A percentile compares a stretch with the other conserved stretches of the same genome.
Conservation (phyloP, 2,888 invertebrate species). For the Ceriagrion tenellum region DNA sequence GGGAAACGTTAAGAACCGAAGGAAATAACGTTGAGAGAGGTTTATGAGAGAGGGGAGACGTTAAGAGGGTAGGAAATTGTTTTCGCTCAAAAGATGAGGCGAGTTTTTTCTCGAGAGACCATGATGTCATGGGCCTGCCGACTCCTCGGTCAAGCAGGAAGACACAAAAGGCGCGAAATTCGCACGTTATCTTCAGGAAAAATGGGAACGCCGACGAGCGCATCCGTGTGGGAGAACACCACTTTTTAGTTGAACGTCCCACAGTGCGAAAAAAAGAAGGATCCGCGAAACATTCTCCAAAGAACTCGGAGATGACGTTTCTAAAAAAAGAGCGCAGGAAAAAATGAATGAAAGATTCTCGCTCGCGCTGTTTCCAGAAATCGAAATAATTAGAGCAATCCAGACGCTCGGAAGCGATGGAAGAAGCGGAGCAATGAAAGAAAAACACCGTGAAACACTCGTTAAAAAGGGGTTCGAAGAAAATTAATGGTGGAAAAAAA, state of each 20-base stretch:
- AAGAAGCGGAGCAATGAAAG: not conserved
- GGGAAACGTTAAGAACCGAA: constrained; percentile 20
- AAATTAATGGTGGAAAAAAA: constrained; percentile 23
- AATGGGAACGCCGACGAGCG: not conserved
- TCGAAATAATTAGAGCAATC: constrained; percentile 20
- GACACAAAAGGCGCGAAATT: not conserved
- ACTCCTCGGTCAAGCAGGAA: not conserved
- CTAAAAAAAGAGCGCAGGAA: not conserved
- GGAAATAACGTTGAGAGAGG: not conserved
- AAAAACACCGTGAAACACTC: not conserved
- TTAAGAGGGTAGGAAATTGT: not conserved
- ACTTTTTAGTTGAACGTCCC: not conserved
- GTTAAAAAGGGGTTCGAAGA: constrained; percentile 25
- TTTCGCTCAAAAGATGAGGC: not conserved
- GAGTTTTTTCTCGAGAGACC: not conserved
- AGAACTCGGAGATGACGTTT: not conserved
- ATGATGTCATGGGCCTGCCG: not conserved
- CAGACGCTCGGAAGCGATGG: not conserved
- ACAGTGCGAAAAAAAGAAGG: not conserved
- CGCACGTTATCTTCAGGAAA: not conserved
- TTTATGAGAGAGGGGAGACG: not conserved
- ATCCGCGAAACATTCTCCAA: not conserved
- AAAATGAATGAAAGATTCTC: not conserved
- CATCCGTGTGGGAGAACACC: not conserved
- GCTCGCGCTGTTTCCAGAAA: not conserved